A percentile compares a stretch with the other conserved stretches of the same genome.
Conservation (phyloP, 92 coral and sea anemone genomes). For the Virgularia gustaviana region DNA sequence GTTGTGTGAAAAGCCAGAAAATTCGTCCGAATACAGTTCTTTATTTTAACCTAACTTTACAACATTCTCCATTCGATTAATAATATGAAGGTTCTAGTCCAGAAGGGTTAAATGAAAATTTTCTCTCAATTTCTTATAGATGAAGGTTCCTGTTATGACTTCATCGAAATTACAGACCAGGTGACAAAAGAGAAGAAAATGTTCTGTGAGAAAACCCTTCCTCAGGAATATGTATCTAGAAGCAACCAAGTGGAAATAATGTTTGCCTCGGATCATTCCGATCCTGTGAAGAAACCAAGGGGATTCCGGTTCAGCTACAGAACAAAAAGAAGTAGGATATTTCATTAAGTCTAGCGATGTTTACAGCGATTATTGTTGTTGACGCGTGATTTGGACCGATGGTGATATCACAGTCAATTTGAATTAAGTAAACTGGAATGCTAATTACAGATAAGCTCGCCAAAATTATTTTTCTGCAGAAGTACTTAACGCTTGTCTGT, state of each 20-base stretch:
- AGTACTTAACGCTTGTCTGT: neutral
- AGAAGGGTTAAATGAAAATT: no score
- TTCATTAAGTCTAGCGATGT: neutral
- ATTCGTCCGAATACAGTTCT: no score
- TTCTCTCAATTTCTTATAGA: neutral
- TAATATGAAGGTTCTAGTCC: no score
- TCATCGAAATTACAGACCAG: constrained; percentile 3
- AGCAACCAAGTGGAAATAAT: constrained; percentile 41
- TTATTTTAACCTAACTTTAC: no score
- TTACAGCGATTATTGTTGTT: neutral
- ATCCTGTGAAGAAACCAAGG: neutral
- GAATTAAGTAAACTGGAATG: no score
- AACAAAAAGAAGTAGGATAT: constrained; percentile 2
- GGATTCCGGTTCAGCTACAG: constrained; percentile 22
- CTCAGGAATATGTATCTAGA: constrained; percentile 37
- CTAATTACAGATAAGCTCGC: no score
- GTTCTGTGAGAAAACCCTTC: constrained; percentile 46
- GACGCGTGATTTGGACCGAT: no score
- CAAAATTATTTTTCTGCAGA: neutral
- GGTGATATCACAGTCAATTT: no score
- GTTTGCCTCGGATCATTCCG: constrained; percentile 40
- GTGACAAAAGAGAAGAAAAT: neutral
- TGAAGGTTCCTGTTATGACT: constrained; percentile 6
- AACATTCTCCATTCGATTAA: no score
- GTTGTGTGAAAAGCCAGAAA: no score